Percentiles rank a stretch among this genome's conserved stretches.
Evolutionary conservation across 2,797 vertebrate species (phyloP).

Genomic region (Crypturellus tataupa): DNA sequence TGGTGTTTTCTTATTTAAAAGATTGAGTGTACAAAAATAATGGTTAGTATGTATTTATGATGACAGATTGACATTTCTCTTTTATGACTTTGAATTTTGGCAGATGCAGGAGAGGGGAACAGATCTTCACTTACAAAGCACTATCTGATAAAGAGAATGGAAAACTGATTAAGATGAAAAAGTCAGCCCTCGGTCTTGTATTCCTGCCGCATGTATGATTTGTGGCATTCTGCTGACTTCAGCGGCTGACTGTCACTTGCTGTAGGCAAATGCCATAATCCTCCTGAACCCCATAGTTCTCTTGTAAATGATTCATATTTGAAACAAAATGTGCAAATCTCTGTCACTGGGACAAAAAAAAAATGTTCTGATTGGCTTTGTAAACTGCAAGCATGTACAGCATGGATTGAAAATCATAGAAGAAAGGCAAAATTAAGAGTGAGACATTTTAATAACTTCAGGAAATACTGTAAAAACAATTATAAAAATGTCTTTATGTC

Average conservation of each 20-base stretch:
- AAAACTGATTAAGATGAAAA: neutral
- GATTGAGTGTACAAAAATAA: neutral
- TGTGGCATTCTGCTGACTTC: neutral
- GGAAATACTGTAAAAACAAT: neutral
- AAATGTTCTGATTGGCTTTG: neutral
- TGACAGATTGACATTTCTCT: neutral
- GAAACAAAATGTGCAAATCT: neutral
- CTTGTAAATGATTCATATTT: neutral
- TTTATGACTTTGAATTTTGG: neutral
- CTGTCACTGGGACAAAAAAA: neutral
- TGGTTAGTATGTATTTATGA: neutral
- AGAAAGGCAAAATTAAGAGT: neutral
- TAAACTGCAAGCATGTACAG: neutral
- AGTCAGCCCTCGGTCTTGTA: neutral
- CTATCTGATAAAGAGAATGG: neutral
- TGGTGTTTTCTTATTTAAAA: neutral
- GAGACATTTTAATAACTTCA: neutral
- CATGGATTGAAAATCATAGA: neutral
- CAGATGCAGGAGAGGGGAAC: neutral
- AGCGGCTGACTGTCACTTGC: neutral
- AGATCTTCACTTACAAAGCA: neutral
- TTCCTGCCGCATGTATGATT: neutral
- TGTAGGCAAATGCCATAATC: neutral
- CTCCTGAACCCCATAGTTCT: neutral
- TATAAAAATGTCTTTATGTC: neutral